A percentile compares a stretch with the other conserved stretches of the same genome.
These are phyloP conservation scores for Eolophus roseicapilla DNA, from an alignment of 2,113 vertebrate species.

Conservation along the genomic window DNA sequence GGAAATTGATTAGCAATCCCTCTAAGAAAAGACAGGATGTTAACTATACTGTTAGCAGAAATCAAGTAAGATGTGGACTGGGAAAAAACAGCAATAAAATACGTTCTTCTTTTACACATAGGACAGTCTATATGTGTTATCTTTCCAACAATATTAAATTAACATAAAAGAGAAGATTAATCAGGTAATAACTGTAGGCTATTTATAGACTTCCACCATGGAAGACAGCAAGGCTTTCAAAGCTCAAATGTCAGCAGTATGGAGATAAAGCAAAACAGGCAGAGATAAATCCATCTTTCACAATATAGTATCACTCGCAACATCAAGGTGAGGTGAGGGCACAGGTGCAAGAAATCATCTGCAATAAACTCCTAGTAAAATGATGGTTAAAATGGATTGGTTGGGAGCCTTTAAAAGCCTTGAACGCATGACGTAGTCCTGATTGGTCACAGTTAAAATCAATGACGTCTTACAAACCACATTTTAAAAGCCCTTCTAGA, in stretches of 20 bases:
- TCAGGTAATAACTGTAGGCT: not conserved
- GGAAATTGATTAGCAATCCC: not conserved
- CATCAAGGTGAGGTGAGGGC: not conserved
- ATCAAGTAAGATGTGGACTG: not conserved
- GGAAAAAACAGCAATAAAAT: not conserved
- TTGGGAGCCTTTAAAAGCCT: not conserved
- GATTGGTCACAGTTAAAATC: not conserved
- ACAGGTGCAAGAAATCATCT: not conserved
- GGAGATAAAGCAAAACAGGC: not conserved
- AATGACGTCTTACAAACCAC: not conserved
- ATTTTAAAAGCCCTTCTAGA: not conserved
- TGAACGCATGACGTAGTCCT: fast-evolving
- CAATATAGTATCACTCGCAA: not conserved
- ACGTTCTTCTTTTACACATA: not conserved
- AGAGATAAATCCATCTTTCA: not conserved
- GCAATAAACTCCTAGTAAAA: not conserved
- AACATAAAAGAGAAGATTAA: not conserved
- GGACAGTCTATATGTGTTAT: not conserved
- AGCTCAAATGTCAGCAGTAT: not conserved
- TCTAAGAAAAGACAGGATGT: not conserved
- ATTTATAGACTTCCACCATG: not conserved
- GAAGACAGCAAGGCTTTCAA: not conserved
- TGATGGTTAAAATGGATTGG: not conserved
- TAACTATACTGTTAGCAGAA: not conserved
- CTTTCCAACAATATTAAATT: not conserved